phyloP scores from a whole-genome alignment of 2,888 invertebrate species.

The Oxycera nigricornis region DNA sequence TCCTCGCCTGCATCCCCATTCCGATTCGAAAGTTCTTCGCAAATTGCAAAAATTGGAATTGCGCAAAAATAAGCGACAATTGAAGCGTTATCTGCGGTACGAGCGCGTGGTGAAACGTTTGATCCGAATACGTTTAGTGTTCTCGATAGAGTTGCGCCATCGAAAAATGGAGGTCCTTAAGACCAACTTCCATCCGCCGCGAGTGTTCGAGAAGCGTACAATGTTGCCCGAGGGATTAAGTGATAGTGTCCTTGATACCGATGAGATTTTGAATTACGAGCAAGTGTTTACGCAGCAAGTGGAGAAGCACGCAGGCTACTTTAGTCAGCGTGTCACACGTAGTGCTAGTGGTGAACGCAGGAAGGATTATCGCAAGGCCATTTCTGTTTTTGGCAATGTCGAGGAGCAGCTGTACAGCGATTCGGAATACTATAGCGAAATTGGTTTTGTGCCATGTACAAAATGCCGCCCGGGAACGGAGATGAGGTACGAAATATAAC shows the following conservation, averaged over 20 bases:
- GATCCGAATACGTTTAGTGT: slow-evolving; percentile 71
- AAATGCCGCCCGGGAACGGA: slow-evolving; percentile 51
- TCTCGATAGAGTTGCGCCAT: slow-evolving; percentile 69
- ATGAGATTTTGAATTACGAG: slow-evolving; percentile 39
- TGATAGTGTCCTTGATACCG: slow-evolving; percentile 15
- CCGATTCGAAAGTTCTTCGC: slow-evolving; percentile 51
- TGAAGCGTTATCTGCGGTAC: slow-evolving; percentile 65
- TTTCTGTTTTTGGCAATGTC: slow-evolving; percentile 6
- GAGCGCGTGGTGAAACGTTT: slow-evolving; percentile 70
- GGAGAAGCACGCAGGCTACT: slow-evolving; percentile 57
- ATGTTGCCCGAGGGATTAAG: neutral
- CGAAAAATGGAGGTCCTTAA: slow-evolving; percentile 59
- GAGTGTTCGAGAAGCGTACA: slow-evolving; percentile 51
- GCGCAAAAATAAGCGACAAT: slow-evolving; percentile 56
- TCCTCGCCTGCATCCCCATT: slow-evolving; percentile 44
- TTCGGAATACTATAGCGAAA: slow-evolving; percentile 41
- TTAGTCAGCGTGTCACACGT: slow-evolving; percentile 51
- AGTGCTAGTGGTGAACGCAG: slow-evolving; percentile 10
- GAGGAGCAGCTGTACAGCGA: slow-evolving; percentile 20
- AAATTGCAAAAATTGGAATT: slow-evolving; percentile 57
- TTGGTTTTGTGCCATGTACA: slow-evolving; percentile 56
- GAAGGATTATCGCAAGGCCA: slow-evolving; percentile 43
- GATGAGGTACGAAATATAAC: slow-evolving; percentile 21
- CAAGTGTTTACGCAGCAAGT: slow-evolving; percentile 28
- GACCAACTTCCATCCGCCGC: slow-evolving; percentile 53